phyloP scores from a whole-genome alignment of 2,797 vertebrate species.

The Sphaeramia orbicularis region DNA sequence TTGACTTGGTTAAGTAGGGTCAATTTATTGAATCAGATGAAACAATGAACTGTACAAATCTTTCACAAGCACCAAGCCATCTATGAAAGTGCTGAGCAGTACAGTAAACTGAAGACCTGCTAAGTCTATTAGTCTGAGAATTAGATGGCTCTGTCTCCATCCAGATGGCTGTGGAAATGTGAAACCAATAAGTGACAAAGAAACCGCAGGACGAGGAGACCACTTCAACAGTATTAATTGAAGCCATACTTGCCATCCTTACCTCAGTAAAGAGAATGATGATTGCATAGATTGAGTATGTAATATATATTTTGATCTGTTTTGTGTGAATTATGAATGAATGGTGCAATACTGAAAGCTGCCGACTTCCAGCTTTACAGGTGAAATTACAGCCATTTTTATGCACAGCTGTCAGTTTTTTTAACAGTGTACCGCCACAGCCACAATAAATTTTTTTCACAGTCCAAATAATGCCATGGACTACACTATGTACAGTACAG shows the following conservation, averaged over 20 bases:
- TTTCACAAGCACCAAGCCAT: conserved; percentile 4
- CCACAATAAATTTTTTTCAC: no score
- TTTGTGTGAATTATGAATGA: no score
- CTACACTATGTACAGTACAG: no score
- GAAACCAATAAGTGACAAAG: conserved; percentile 41
- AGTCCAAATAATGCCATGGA: no score
- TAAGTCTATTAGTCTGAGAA: conserved; percentile 59
- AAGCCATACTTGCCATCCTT: conserved; percentile 4
- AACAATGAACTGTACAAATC: conserved; percentile 26
- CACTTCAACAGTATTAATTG: conserved; percentile 8
- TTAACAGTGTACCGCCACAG: neutral
- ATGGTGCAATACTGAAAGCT: no score
- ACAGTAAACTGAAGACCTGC: conserved; percentile 57
- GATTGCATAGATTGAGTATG: no score
- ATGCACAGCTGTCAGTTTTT: no score
- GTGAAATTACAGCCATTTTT: neutral
- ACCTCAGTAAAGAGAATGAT: no score
- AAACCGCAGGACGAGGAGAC: conserved; percentile 35
- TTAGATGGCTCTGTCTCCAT: conserved; percentile 15
- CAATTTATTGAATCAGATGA: conserved; percentile 49
- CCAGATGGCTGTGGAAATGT: conserved; percentile 48
- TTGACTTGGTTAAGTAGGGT: conserved; percentile 22
- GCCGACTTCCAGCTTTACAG: neutral
- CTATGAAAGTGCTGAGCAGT: conserved; percentile 48
- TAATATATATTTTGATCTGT: no score